Conservation (phyloP, 2,888 invertebrate species). For the Halictus quadricinctus region DNA sequence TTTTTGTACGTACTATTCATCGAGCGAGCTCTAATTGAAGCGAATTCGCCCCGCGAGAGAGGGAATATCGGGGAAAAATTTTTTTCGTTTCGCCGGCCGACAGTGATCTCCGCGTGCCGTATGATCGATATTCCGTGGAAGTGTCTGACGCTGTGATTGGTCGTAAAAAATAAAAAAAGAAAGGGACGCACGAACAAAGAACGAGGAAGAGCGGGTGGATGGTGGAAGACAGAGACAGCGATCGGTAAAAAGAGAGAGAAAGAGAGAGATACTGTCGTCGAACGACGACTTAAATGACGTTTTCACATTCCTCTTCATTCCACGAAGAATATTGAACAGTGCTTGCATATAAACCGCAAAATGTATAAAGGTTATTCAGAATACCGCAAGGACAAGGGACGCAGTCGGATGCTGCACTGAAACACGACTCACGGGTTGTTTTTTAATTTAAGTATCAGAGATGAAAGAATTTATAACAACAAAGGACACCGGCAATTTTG, state of each 20-base stretch:
- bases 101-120: conserved; percentile 60
- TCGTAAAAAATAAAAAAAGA: conserved; percentile 52
- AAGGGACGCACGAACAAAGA: conserved; percentile 25
- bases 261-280: conserved; percentile 46
- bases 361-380: not conserved
- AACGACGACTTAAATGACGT: conserved; percentile 69
- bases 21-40: conserved; percentile 72
- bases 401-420: not conserved
- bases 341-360: not conserved
- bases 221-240: not conserved
- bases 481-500: not conserved
- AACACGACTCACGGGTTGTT: not conserved
- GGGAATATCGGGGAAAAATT: conserved; percentile 63
- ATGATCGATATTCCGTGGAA: conserved; percentile 64
- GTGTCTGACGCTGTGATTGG: conserved; percentile 65
- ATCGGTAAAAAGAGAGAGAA: conserved; percentile 3
- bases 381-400: not conserved
- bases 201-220: conserved; percentile 59
- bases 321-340: not conserved
- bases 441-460: not conserved
- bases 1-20: conserved; percentile 68
- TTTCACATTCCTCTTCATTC: conserved; percentile 58
- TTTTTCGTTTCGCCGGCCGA: conserved; percentile 54
- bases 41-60: conserved; percentile 54
- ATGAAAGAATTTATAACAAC: not conserved